Percentiles rank a stretch among this genome's conserved stretches.
Conservation (phyloP, 2,888 invertebrate species). For the Netelia fuscicornis region DNA sequence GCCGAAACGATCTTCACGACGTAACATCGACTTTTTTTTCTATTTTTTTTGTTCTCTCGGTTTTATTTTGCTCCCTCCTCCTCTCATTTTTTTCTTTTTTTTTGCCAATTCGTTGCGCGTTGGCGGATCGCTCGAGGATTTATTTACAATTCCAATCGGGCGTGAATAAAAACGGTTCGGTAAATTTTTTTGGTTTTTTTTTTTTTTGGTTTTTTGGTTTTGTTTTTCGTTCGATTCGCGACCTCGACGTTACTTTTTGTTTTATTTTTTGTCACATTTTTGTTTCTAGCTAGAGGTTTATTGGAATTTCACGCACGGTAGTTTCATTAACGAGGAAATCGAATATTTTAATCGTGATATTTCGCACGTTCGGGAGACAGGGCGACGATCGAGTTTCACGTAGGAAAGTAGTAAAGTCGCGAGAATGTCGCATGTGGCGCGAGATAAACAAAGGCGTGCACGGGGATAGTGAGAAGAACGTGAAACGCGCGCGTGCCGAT, state of each 20-base stretch:
- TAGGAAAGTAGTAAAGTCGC: too few relatives aligned
- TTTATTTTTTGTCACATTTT: neutral
- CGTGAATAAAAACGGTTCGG: conserved; percentile 29
- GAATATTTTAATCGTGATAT: too few relatives aligned
- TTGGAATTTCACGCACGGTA: too few relatives aligned
- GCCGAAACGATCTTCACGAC: neutral
- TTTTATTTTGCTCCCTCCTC: conserved; percentile 27
- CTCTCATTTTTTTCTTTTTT: neutral
- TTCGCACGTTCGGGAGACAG: too few relatives aligned
- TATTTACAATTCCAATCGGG: conserved; percentile 59
- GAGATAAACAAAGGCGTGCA: too few relatives aligned
- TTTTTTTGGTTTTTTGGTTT: conserved; percentile 14
- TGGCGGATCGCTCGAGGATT: conserved; percentile 28
- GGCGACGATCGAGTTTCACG: too few relatives aligned
- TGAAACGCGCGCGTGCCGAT: neutral
- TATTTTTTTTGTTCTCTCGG: conserved; percentile 8
- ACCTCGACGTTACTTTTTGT: neutral
- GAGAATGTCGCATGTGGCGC: too few relatives aligned
- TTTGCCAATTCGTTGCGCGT: conserved; percentile 33
- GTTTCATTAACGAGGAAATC: too few relatives aligned
- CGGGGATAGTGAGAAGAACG: neutral
- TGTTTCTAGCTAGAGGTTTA: too few relatives aligned
- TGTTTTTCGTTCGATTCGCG: conserved; percentile 3
- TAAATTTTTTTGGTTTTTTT: neutral
- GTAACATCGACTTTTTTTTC: neutral